Evolutionary conservation across 2,888 invertebrate genomes (phyloP).

Genomic region (Augiades crinisus): DNA sequence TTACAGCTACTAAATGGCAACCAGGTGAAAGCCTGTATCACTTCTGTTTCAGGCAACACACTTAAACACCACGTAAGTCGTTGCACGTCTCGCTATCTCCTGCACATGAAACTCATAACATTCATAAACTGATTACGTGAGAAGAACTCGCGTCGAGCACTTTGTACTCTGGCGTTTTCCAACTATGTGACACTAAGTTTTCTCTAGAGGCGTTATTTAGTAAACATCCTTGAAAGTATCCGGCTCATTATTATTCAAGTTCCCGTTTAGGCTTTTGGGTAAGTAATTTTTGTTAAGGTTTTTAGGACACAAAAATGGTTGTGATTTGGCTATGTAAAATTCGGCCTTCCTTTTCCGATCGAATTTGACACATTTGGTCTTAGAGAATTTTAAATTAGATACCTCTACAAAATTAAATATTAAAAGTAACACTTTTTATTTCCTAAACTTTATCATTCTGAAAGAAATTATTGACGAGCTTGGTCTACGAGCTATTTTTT

Average conservation of each 20-base stretch:
- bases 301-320: no score
- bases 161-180: constrained; percentile 27
- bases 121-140: constrained; percentile 67
- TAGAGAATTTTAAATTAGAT: no score
- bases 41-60: no score
- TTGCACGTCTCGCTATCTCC: constrained; percentile 45
- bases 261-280: no score
- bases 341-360: no score
- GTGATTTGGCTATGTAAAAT: no score
- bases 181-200: constrained; percentile 19
- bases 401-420: no score
- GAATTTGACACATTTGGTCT: no score
- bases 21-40: constrained; percentile 21
- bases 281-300: neutral
- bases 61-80: constrained; percentile 50
- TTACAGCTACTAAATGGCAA: neutral
- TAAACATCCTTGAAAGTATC: neutral
- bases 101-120: constrained; percentile 59
- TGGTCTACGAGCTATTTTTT: no score
- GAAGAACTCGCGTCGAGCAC: constrained; percentile 41
- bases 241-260: neutral
- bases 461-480: no score
- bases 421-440: no score
- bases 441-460: no score
- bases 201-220: neutral